Evolutionary conservation across 2,888 invertebrate genomes (phyloP), one percentile per base, ranked within the genome.

Genomic region (Mesorhabditis spiculigera): DNA sequence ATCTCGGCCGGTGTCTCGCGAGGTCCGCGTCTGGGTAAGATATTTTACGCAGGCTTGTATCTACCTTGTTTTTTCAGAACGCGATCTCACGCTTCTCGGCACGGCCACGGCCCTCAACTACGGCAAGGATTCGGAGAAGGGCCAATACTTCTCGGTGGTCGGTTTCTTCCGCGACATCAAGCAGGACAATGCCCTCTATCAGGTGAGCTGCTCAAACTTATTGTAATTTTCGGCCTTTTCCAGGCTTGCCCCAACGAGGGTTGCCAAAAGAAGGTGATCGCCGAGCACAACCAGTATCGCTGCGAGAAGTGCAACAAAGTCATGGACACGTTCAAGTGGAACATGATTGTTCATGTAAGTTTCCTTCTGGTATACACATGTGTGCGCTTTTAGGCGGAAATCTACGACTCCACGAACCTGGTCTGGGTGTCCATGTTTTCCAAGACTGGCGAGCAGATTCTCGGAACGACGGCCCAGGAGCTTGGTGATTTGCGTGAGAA

Each of bases 271-370:
- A 99, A 98, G 87, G 89, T 96, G 0, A 88, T 93, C 6, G n/a
- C 43, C n/a, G 58, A 50, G 58, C 58, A 50, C 10, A 50, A 50
- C 58, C 10, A 93, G 45, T 97, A 91, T 87, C 90, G 94, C 68
- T 99, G 98, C 87, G 97, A 97, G 87, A 97, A 97, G 87, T 98
- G 98, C 86, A 91, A 91, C 83, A 89, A 90, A 69, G 93, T 93
- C 77, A 93, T 90, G 86, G 91, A 92, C 0, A 91, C 91, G 79
- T 96, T 91, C 87, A 93, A 93, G 84, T 77, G 74, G 72, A 66
- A 72, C 42, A 78, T 80, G 71, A 78, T 79, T 73, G 69, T 80
- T 68, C 58, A 64, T 61, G 75, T 76, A 45, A 41, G 67, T 28
- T 13, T 10, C 66, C 13, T 43, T n/a, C 8, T 41, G 41, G 5